phyloP scores from a whole-genome alignment of 1,140 invertebrate genomes.

The Drosophila elegans region DNA sequence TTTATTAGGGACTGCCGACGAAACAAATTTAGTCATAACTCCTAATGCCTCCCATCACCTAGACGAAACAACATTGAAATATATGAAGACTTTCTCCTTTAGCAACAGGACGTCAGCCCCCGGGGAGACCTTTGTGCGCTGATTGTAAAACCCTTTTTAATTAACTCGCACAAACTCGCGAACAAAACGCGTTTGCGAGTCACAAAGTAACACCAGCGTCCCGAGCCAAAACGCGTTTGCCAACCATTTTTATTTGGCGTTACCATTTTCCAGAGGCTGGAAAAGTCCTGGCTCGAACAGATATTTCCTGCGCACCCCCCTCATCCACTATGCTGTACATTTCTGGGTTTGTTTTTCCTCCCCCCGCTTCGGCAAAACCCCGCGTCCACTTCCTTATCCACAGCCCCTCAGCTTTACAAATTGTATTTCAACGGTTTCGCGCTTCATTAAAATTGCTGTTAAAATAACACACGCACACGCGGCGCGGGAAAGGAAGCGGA shows the following conservation, averaged over 20 bases:
- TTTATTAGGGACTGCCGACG: slow-evolving; percentile 20
- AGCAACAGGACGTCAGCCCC: not conserved
- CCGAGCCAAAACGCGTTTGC: slow-evolving; percentile 48
- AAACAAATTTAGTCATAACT: slow-evolving; percentile 52
- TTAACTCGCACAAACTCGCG: slow-evolving; percentile 72
- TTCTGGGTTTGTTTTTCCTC: slow-evolving; percentile 24
- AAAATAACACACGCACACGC: slow-evolving; percentile 76
- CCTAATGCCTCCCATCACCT: slow-evolving; percentile 35
- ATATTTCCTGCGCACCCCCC: slow-evolving; percentile 13
- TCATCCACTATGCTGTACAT: slow-evolving; percentile 21
- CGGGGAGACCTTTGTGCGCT: slow-evolving; percentile 23
- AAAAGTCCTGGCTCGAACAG: slow-evolving; percentile 28
- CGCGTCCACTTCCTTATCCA: not conserved
- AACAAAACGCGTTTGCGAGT: slow-evolving; percentile 57
- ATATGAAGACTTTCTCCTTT: slow-evolving; percentile 36
- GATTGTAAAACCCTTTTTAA: slow-evolving; percentile 72
- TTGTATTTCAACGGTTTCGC: slow-evolving; percentile 81
- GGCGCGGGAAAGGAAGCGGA: slow-evolving; percentile 21
- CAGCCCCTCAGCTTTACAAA: slow-evolving; percentile 65
- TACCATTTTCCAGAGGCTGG: slow-evolving; percentile 42
- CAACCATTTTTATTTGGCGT: slow-evolving; percentile 60
- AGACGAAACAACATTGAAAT: slow-evolving; percentile 48
- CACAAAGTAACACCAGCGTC: slow-evolving; percentile 38
- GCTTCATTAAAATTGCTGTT: slow-evolving; percentile 83
- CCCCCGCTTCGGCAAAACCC: not conserved